Evolutionary conservation across 2,888 invertebrate species (phyloP).

Genomic region (Caenorhabditis sp.): DNA sequence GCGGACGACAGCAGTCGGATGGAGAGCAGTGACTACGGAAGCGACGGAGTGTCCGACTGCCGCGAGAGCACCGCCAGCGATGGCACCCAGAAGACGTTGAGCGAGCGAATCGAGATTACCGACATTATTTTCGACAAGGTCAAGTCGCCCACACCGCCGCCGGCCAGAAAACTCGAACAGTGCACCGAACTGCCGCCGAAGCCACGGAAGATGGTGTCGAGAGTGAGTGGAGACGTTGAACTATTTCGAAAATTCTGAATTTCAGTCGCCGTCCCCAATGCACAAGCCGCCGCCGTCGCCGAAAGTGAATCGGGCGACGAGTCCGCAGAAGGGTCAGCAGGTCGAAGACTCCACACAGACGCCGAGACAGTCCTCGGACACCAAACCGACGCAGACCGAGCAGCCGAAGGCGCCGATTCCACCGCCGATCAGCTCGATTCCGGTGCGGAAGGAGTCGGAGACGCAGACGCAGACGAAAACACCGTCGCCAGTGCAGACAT

Average conservation of each 20-base stretch:
- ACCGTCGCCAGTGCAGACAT: slow-evolving; percentile 27
- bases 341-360: slow-evolving; percentile 54
- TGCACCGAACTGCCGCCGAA: slow-evolving; percentile 66
- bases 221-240: slow-evolving; percentile 34
- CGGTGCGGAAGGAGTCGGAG: slow-evolving; percentile 53
- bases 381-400: slow-evolving; percentile 53
- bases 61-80: slow-evolving; percentile 58
- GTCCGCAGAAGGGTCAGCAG: slow-evolving; percentile 33
- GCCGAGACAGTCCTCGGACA: background rate
- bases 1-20: slow-evolving; percentile 39
- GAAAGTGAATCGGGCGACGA: slow-evolving; percentile 42
- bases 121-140: slow-evolving; percentile 62
- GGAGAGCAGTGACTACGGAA: slow-evolving; percentile 64
- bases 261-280: slow-evolving; percentile 55
- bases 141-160: slow-evolving; percentile 56
- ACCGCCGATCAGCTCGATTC: slow-evolving; percentile 61
- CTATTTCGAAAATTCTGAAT: background rate
- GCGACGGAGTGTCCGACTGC: slow-evolving; percentile 60
- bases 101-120: slow-evolving; percentile 64
- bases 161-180: slow-evolving; percentile 49
- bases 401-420: slow-evolving; percentile 41
- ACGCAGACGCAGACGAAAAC: slow-evolving; percentile 53
- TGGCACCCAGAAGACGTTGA: slow-evolving; percentile 61
- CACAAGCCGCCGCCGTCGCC: slow-evolving; percentile 60
- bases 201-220: slow-evolving; percentile 56